A percentile compares a stretch with the other conserved stretches of the same genome.
Evolutionary conservation across 1,140 invertebrate species (phyloP).

Genomic region (Coelopa frigida): DNA sequence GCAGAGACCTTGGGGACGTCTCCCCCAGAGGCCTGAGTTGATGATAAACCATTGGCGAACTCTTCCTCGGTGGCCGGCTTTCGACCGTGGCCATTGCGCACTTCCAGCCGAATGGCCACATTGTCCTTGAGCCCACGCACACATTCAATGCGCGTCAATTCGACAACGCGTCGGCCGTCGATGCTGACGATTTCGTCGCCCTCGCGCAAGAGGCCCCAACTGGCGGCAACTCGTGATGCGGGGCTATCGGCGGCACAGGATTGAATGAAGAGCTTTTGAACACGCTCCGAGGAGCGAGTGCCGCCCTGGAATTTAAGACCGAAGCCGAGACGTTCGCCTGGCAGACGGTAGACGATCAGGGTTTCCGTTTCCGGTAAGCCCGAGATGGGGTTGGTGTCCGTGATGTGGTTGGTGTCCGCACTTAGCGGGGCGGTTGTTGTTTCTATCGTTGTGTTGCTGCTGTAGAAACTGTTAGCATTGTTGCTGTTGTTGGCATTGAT

Average conservation of each 20-base stretch:
- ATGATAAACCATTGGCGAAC: too few species aligned
- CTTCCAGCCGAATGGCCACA: slow-evolving; percentile 64
- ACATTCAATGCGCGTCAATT: slow-evolving; percentile 80
- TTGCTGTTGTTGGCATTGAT: neutral
- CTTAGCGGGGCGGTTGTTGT: neutral
- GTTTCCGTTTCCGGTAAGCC: slow-evolving; percentile 52
- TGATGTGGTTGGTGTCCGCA: neutral
- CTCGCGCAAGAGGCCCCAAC: slow-evolving; percentile 70
- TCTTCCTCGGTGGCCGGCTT: slow-evolving; percentile 35
- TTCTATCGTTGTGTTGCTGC: neutral
- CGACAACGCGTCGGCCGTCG: slow-evolving; percentile 64
- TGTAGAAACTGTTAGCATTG: neutral
- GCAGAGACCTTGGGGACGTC: neutral
- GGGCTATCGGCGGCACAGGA: slow-evolving; percentile 83
- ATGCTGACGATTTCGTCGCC: slow-evolving; percentile 86
- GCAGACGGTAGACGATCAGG: slow-evolving; percentile 72
- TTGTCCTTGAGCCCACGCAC: slow-evolving; percentile 76
- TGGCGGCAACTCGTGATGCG: slow-evolving; percentile 67
- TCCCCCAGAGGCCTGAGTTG: slow-evolving; percentile 7
- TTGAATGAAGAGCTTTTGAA: slow-evolving; percentile 73
- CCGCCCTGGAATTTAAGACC: slow-evolving; percentile 88
- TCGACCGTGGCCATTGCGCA: slow-evolving; percentile 54
- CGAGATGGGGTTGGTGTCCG: neutral
- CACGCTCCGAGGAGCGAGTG: slow-evolving; percentile 63
- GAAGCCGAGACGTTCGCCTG: slow-evolving; percentile 83